These are phyloP conservation scores for Eremophila alpestris DNA, from an alignment of 2,797 vertebrate genomes.

Conservation along the genomic window DNA sequence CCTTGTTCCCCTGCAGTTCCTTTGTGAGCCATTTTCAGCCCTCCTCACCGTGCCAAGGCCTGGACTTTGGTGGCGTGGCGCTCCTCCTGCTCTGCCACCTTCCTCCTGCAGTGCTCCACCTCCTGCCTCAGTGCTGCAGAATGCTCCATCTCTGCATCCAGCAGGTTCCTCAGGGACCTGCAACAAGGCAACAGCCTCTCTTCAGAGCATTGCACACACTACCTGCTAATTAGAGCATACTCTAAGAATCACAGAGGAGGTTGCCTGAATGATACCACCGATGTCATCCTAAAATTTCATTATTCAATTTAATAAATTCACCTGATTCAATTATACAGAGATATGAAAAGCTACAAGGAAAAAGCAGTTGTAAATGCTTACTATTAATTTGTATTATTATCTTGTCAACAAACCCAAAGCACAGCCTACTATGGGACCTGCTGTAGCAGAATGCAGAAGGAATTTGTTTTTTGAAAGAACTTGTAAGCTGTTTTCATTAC, in stretches of 20 bases:
- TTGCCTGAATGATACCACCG: not conserved
- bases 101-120: constrained; percentile 86
- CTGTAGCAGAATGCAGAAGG: not conserved
- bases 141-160: constrained; percentile 98
- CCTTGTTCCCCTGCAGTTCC: not conserved
- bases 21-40: not conserved
- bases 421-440: not conserved
- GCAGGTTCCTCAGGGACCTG: constrained; percentile 91
- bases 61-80: constrained; percentile 89
- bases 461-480: not conserved
- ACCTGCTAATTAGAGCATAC: not conserved
- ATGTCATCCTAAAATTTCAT: not conserved
- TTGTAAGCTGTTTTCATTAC: not conserved
- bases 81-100: constrained; percentile 89
- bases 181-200: not conserved
- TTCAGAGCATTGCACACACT: not conserved
- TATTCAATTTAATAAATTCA: not conserved
- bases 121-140: constrained; percentile 92
- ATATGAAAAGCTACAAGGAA: not conserved
- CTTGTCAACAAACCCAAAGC: not conserved
- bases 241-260: not conserved
- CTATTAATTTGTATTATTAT: not conserved
- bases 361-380: not conserved
- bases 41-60: constrained; percentile 87
- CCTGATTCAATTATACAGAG: not conserved